These are phyloP conservation scores for Arvicanthis niloticus DNA, from an alignment of 2,113 vertebrate species.

Conservation along the genomic window DNA sequence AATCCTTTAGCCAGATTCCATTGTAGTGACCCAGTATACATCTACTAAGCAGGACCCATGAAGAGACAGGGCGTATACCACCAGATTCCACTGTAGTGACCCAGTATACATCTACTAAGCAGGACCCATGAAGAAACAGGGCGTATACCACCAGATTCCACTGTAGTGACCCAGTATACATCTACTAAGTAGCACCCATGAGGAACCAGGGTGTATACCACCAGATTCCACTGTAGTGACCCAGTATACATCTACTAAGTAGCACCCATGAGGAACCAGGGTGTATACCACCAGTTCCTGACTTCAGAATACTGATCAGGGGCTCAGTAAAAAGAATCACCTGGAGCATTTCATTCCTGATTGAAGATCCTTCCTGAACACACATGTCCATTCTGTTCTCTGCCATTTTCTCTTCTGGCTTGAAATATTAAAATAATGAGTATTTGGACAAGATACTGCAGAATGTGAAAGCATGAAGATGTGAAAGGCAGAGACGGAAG, in stretches of 20 bases:
- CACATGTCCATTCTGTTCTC: not conserved
- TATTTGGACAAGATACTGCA: not conserved
- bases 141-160: not conserved
- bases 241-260: not conserved
- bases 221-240: not conserved
- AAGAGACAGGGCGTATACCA: not conserved
- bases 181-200: not conserved
- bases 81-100: too few species aligned
- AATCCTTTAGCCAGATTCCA: slow-evolving; percentile 1
- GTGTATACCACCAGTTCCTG: not conserved
- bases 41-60: not conserved
- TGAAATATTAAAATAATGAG: not conserved
- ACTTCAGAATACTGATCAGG: not conserved
- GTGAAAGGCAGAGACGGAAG: not conserved
- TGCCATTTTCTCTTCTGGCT: slow-evolving; percentile 8
- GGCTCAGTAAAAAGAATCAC: not conserved
- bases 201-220: not conserved
- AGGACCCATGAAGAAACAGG: not conserved
- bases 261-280: not conserved
- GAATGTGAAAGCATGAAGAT: not conserved
- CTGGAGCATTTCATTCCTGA: not conserved
- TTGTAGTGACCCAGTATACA: not conserved
- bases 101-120: too few species aligned
- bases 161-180: not conserved
- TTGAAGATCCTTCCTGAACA: slow-evolving; percentile 16